A percentile compares a stretch with the other conserved stretches of the same genome.
phyloP scores from a whole-genome alignment of 2,797 vertebrate species.

The Erpetoichthys calabaricus region DNA sequence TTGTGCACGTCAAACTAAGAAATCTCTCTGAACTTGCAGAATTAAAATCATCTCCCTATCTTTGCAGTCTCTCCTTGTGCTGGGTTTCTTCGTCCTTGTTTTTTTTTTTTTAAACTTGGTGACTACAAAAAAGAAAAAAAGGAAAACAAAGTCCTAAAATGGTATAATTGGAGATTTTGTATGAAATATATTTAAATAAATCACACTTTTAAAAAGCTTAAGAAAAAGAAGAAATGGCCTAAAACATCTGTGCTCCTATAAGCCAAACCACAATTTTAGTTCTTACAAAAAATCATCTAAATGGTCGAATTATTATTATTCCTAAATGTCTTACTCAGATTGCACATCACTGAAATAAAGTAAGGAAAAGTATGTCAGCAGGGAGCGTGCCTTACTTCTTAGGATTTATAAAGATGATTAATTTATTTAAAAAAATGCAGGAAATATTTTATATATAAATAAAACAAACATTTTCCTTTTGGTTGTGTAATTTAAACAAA shows the following conservation, averaged over 20 bases:
- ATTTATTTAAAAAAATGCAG: no score
- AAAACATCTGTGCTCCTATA: background rate
- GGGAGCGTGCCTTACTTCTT: slow-evolving; percentile 28
- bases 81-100: slow-evolving; percentile 66
- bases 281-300: slow-evolving; percentile 36
- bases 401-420: slow-evolving; percentile 1
- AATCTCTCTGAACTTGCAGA: slow-evolving; percentile 86
- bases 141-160: slow-evolving; percentile 61
- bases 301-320: slow-evolving; percentile 27
- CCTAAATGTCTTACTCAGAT: slow-evolving; percentile 34
- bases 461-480: no score
- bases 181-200: slow-evolving; percentile 54
- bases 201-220: slow-evolving; percentile 43
- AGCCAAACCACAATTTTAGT: slow-evolving; percentile 23
- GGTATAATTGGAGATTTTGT: slow-evolving; percentile 58
- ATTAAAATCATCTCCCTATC: slow-evolving; percentile 79
- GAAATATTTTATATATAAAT: no score
- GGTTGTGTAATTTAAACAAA: no score
- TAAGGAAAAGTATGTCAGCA: slow-evolving; percentile 51
- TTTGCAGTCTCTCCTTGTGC: slow-evolving; percentile 69
- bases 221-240: background rate
- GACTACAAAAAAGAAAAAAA: slow-evolving; percentile 65
- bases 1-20: slow-evolving; percentile 81
- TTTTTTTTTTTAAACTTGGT: slow-evolving; percentile 24
- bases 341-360: slow-evolving; percentile 42